Conservation (phyloP, 2,888 invertebrate genomes). For the Diaperis boleti region DNA sequence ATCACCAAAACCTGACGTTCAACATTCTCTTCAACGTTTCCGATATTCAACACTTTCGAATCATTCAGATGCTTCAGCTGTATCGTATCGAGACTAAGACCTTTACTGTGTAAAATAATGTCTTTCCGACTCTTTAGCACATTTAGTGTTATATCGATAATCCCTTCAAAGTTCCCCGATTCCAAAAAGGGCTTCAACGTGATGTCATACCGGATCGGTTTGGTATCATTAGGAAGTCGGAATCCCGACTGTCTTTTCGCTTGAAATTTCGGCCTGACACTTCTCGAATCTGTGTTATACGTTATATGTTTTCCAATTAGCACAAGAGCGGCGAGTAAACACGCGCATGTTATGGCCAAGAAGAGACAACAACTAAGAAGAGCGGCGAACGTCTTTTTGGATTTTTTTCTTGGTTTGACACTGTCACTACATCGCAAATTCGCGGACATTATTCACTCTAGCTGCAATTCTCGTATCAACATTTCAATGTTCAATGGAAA, state of each 20-base stretch:
- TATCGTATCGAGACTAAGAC: slow-evolving; percentile 55
- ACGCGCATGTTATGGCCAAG: slow-evolving; percentile 59
- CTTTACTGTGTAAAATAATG: slow-evolving; percentile 58
- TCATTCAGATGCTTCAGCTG: slow-evolving; percentile 47
- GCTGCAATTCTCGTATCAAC: slow-evolving; percentile 39
- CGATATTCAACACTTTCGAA: slow-evolving; percentile 47
- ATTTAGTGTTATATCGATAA: slow-evolving; percentile 69
- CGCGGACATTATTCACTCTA: slow-evolving; percentile 31
- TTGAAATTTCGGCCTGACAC: no score
- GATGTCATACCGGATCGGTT: slow-evolving; percentile 75
- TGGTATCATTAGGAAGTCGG: slow-evolving; percentile 72
- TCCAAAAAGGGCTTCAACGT: slow-evolving; percentile 74
- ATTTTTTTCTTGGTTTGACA: slow-evolving; percentile 36
- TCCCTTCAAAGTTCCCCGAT: slow-evolving; percentile 72
- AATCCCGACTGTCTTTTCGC: no score
- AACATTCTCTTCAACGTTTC: slow-evolving; percentile 55
- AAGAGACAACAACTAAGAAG: slow-evolving; percentile 62
- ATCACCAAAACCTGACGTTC: slow-evolving; percentile 57
- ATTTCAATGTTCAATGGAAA: slow-evolving; percentile 49
- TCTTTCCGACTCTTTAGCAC: slow-evolving; percentile 56
- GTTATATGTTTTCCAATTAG: slow-evolving; percentile 60
- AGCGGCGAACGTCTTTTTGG: slow-evolving; percentile 45
- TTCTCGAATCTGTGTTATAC: no score
- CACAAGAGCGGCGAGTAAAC: slow-evolving; percentile 60
- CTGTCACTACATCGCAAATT: no score